Evolutionary conservation across 2,888 invertebrate genomes (phyloP), one percentile per base, ranked within the genome.

Genomic region (Chaitophorus viminalis): DNA sequence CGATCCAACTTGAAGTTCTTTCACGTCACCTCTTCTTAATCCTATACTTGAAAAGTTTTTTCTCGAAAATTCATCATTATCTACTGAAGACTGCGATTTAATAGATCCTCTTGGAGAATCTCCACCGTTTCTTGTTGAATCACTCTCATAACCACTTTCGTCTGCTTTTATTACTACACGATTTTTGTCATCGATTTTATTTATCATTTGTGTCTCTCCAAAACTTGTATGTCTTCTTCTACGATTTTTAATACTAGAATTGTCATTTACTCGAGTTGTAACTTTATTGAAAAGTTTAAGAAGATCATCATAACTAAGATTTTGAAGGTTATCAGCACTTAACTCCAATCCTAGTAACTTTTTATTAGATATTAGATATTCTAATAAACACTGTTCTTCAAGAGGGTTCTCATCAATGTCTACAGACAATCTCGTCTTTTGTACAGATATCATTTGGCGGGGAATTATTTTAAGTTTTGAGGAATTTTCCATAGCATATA

Each of bases 131-230:
- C 93, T 91, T 0, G 93, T 93, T 29, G 93, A 93, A 90, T 94
- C 94, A 76, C 93, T 93, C 89, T 93, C 94, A 90, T 94, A 94
- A 29, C 93, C 94, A 90, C 93, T 93, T 90, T 94, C 94, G 90
- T 93, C 93, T 18, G 92, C 92, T 88, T 91, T 91, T 8, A 92
- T 46, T 31, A 83, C 1, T 0, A 82, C 83, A 21, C 88, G 52
- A 74, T 65, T 82, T n/a, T 65, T 76, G 3, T 83, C 83, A 18
- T 88, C 76, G 17, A 17, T 72, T 36, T 83, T 70, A 72, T 65
- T 77, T 21, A 54, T 54, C 36, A 76, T 77, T 60, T 78, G 52
- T 11, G 76, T 52, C 68, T 82, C 88, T n/a, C 88, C 82, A 52
- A 82, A 83, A 75, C 83, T 83, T 29, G 83, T 88, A 31, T 88